phyloP scores from a whole-genome alignment of 2,888 invertebrate species.

The Alsophila aescularia region DNA sequence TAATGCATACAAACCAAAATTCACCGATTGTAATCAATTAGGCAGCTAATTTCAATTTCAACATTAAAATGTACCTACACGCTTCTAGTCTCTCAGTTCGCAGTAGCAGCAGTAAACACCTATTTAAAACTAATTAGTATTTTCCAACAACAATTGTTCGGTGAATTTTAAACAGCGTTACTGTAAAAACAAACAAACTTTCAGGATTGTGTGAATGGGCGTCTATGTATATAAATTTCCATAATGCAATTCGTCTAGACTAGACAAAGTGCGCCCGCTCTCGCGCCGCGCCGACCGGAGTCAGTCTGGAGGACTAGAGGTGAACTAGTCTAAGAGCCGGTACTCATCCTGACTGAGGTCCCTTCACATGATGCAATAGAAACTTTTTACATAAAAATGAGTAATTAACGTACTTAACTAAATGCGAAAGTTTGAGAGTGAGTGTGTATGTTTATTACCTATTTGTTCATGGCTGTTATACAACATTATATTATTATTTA shows the following conservation, averaged over 20 bases:
- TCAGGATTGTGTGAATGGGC: slow-evolving; percentile 58
- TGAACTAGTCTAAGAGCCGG: slow-evolving; percentile 46
- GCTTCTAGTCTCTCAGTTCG: too few relatives aligned
- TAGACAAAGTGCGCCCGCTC: slow-evolving; percentile 67
- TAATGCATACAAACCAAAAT: too few relatives aligned
- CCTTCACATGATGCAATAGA: not conserved
- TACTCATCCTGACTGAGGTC: not conserved
- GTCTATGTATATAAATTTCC: slow-evolving; percentile 71
- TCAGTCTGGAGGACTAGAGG: slow-evolving; percentile 64
- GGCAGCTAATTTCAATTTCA: too few relatives aligned
- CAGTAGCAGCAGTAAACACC: too few relatives aligned
- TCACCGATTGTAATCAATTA: too few relatives aligned
- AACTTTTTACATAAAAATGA: too few relatives aligned
- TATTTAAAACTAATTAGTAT: not conserved
- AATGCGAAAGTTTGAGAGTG: too few relatives aligned
- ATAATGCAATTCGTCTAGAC: slow-evolving; percentile 84
- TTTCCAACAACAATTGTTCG: slow-evolving; percentile 19
- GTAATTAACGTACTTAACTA: too few relatives aligned
- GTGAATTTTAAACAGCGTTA: slow-evolving; percentile 25
- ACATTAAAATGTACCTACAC: too few relatives aligned
- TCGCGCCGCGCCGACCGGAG: slow-evolving; percentile 54
- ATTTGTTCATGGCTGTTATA: too few relatives aligned
- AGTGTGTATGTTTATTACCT: too few relatives aligned
- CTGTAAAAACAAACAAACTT: slow-evolving; percentile 43
- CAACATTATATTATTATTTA: too few relatives aligned